A percentile compares a stretch with the other conserved stretches of the same genome.
These are phyloP conservation scores for Halocaridina rubra DNA, from an alignment of 2,888 invertebrate genomes.

Conservation along the genomic window DNA sequence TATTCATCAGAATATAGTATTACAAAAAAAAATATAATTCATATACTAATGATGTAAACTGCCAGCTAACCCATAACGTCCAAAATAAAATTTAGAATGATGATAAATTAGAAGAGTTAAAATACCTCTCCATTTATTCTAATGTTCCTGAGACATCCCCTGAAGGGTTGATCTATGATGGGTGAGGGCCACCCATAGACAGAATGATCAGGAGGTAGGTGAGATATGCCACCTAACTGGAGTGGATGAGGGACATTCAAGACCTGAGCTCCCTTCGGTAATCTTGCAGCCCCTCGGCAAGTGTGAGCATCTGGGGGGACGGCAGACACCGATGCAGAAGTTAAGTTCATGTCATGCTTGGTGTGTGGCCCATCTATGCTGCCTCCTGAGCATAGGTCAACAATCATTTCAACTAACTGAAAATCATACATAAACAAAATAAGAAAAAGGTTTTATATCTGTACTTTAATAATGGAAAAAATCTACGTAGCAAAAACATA, in stretches of 20 bases:
- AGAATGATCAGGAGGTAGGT: constrained; percentile 58
- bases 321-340: neutral
- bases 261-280: constrained; percentile 66
- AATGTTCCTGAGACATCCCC: constrained; percentile 92
- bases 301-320: constrained; percentile 18
- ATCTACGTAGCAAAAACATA: no score
- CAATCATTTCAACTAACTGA: constrained; percentile 56
- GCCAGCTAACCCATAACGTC: no score
- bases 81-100: no score
- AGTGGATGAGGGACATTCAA: constrained; percentile 88
- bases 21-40: no score
- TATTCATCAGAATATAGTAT: no score
- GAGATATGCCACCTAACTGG: constrained; percentile 75
- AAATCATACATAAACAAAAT: no score
- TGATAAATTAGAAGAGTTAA: no score
- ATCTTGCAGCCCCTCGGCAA: constrained; percentile 3
- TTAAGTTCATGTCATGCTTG: neutral
- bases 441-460: no score
- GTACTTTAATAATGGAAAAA: no score
- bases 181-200: constrained; percentile 67
- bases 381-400: constrained; percentile 55
- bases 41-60: no score
- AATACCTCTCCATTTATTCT: constrained; percentile 75
- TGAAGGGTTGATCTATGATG: constrained; percentile 78
- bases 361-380: constrained; percentile 12